Base-by-base conservation (phyloP, 2,888 invertebrate species). In the Melieria crassipennis region DNA sequence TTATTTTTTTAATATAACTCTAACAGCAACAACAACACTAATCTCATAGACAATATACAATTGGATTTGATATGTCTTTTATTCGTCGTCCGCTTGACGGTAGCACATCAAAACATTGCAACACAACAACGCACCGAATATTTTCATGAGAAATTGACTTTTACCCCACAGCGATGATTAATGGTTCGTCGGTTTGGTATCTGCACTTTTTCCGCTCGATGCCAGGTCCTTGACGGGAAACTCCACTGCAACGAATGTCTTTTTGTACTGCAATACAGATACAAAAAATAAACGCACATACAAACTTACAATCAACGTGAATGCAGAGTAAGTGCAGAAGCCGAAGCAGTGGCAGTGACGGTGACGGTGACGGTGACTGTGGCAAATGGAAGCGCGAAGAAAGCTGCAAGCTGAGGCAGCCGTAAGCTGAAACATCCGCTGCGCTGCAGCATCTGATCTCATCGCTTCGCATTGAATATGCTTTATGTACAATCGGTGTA, bases 61-160 rank as follows among this genome's bases (percentile, higher is more conserved):
- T 77, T 74, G 71, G 74, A 76, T 76, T 74, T 77, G 76, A 74
- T 70, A 75, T 70, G 75, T 77, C 74, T 75, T 71, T 74, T 73
- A 71, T 65, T 57, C 50, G 69, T 70, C 69, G 72, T 9, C 11
- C 58, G 65, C 68, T 72, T 67, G 70, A 73, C 69, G 61, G 72
- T 74, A 62, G 74, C 73, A 69, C 42, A 30, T 30, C 60, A 43
- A 13, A 63, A 65, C 65, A 70, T 65, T 69, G 72, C 62, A 72
- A 72, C 72, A 78, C 78, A 79, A 68, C 48, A 68, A 52, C 52
- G 45, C 65, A 79, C 78, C 78, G 78, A 81, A 83, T 78, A 79
- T 82, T 83, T 82, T 79, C 81, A 83, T 82, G 82, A 83, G 83
- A 83, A 83, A 83, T 83, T 80, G 82, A 80, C 81, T 83, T 81